phyloP scores from a whole-genome alignment of 2,797 vertebrate genomes.

The Myotis pilosus region DNA sequence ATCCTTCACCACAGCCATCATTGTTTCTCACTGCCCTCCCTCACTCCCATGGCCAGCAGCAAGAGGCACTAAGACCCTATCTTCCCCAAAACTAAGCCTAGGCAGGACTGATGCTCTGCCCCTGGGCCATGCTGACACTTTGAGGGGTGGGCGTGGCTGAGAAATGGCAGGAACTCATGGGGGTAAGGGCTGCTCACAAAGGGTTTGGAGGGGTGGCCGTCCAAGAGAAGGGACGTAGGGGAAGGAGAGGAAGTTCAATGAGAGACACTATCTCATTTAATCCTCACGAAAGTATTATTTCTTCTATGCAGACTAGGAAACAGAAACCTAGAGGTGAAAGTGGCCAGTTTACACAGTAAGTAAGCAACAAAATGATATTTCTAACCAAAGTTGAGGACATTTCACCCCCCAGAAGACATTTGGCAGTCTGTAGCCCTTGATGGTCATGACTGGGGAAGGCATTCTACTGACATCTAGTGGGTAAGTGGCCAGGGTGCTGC shows the following conservation, averaged over 20 bases:
- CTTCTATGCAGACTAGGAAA: background rate
- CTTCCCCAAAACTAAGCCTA: background rate
- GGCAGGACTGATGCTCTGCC: background rate
- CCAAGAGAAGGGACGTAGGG: background rate
- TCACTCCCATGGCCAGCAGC: background rate
- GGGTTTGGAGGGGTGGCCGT: background rate
- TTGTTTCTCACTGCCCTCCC: no score
- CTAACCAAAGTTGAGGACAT: background rate
- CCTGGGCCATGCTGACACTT: background rate
- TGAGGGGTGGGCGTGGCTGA: background rate
- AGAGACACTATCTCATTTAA: background rate
- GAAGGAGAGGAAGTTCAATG: background rate
- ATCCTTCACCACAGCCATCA: background rate
- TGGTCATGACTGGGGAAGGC: background rate
- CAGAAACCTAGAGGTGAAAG: background rate
- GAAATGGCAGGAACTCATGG: background rate
- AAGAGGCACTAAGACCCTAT: background rate
- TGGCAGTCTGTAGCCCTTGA: background rate
- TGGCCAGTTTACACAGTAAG: background rate
- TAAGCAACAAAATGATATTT: background rate
- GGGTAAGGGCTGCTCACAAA: background rate
- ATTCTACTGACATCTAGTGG: constrained; percentile 51
- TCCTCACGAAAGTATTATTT: background rate
- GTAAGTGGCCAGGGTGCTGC: background rate
- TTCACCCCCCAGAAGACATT: background rate